phyloP scores from a whole-genome alignment of 2,113 vertebrate genomes.

The Harpagus bidentatus region DNA sequence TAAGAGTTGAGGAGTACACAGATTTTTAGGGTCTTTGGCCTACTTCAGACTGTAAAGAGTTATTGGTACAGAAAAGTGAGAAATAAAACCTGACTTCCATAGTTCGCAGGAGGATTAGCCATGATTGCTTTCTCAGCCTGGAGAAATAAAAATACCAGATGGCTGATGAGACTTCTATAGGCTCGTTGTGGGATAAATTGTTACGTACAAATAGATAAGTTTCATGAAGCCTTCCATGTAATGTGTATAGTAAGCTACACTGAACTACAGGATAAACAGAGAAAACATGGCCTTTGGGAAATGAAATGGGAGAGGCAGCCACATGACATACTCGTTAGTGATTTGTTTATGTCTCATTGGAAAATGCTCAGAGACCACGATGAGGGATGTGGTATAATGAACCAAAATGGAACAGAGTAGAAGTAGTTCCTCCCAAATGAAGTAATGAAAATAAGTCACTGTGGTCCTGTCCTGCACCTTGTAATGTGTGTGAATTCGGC shows the following conservation, averaged over 20 bases:
- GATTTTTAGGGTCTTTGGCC: slow-evolving; percentile 39
- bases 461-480: neutral
- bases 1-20: slow-evolving; percentile 10
- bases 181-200: slow-evolving; percentile 33
- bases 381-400: neutral
- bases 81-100: slow-evolving; percentile 64
- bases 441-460: slow-evolving; percentile 11
- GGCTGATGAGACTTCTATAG: slow-evolving; percentile 59
- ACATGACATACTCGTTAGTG: slow-evolving; percentile 34
- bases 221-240: slow-evolving; percentile 24
- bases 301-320: slow-evolving; percentile 39
- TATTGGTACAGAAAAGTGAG: slow-evolving; percentile 51
- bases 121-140: slow-evolving; percentile 67
- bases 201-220: slow-evolving; percentile 40
- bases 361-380: slow-evolving; percentile 4
- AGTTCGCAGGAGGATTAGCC: slow-evolving; percentile 61
- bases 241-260: neutral
- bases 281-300: slow-evolving; percentile 16
- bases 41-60: slow-evolving; percentile 38
- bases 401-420: neutral
- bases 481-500: neutral
- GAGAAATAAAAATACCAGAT: slow-evolving; percentile 71
- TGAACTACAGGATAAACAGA: slow-evolving; percentile 1
- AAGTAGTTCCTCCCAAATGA: slow-evolving; percentile 35
- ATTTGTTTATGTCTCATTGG: slow-evolving; percentile 47